phyloP scores from a whole-genome alignment of 2,113 vertebrate genomes.

The Plecturocebus donacophilus region DNA sequence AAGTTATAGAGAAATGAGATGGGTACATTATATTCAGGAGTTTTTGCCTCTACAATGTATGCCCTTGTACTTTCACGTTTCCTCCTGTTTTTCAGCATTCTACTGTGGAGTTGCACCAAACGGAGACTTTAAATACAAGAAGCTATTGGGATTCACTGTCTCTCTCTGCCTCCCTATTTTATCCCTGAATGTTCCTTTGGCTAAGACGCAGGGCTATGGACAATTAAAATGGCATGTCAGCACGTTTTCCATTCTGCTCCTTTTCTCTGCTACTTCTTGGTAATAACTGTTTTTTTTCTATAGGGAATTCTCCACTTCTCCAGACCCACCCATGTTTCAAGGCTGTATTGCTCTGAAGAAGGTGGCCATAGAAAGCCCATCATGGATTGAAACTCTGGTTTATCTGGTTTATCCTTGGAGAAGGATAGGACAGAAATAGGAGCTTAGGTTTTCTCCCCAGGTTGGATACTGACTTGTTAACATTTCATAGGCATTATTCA shows the following conservation, averaged over 20 bases:
- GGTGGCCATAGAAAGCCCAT: rapidly evolving
- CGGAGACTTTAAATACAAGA: not conserved
- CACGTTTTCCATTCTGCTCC: not conserved
- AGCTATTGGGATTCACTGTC: rapidly evolving
- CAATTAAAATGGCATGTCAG: not conserved
- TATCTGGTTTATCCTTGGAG: not conserved
- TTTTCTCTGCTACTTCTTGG: not conserved
- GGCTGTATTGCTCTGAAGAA: not conserved
- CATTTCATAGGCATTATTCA: not conserved
- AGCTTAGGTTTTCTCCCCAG: not conserved
- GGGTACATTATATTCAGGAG: not conserved
- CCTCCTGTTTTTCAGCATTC: not conserved
- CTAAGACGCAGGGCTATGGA: not conserved
- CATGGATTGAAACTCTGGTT: rapidly evolving
- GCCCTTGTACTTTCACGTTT: not conserved
- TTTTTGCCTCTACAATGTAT: not conserved
- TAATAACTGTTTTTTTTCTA: not conserved
- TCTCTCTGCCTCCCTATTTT: rapidly evolving
- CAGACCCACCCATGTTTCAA: rapidly evolving
- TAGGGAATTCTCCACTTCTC: not conserved
- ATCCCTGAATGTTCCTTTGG: rapidly evolving
- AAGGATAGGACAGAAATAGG: not conserved
- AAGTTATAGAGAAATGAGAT: not conserved
- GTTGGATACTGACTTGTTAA: not conserved
- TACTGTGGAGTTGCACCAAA: not conserved